Evolutionary conservation across 2,888 invertebrate genomes (phyloP).

Genomic region (Junonia oenone): DNA sequence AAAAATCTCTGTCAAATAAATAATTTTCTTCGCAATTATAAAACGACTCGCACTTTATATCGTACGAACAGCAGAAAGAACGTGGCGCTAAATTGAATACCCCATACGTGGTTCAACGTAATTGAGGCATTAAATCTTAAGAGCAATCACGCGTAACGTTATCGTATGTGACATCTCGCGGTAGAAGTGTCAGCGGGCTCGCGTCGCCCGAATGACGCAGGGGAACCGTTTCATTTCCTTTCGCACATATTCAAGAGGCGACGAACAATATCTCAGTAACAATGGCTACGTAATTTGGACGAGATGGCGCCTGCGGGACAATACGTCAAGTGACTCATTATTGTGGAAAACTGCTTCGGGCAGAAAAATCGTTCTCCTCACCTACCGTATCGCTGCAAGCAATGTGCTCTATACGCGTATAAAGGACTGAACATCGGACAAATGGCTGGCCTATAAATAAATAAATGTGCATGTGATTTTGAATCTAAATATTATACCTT

Average conservation of each 20-base stretch:
- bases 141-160: slow-evolving; percentile 11
- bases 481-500: background rate
- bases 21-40: too few species aligned
- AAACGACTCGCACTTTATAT: too few species aligned
- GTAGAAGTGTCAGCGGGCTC: background rate
- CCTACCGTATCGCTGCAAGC: slow-evolving; percentile 1
- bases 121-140: slow-evolving; percentile 4
- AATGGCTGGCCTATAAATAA: background rate
- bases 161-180: slow-evolving; percentile 11
- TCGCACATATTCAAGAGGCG: slow-evolving; percentile 66
- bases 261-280: slow-evolving; percentile 71
- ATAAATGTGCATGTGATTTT: background rate
- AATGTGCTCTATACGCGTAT: background rate
- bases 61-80: background rate
- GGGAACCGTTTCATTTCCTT: slow-evolving; percentile 71
- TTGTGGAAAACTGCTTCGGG: slow-evolving; percentile 61
- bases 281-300: slow-evolving; percentile 72
- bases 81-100: background rate
- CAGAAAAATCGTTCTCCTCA: slow-evolving; percentile 40
- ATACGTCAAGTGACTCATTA: slow-evolving; percentile 74
- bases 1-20: too few species aligned
- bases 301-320: slow-evolving; percentile 64
- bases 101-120: background rate
- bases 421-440: background rate
- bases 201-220: slow-evolving; percentile 33